Evolutionary conservation across 2,113 vertebrate species (phyloP).

Genomic region (Corapipo altera): DNA sequence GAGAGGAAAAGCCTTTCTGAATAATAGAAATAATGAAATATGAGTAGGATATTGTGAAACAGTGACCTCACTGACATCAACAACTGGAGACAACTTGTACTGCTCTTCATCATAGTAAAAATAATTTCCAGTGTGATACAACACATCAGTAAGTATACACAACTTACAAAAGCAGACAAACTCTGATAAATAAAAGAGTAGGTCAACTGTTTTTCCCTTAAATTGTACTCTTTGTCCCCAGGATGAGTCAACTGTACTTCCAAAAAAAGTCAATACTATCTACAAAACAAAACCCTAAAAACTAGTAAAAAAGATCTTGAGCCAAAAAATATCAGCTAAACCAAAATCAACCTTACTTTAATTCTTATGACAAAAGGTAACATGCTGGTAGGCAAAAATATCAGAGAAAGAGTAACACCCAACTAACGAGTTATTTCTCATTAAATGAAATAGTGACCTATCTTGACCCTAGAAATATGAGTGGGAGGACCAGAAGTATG

Average conservation of each 20-base stretch:
- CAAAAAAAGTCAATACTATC: neutral
- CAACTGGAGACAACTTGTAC: neutral
- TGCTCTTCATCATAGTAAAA: neutral
- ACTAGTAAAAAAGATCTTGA: neutral
- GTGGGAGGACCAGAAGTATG: neutral
- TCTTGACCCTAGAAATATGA: neutral
- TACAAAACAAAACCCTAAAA: neutral
- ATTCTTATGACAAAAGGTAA: neutral
- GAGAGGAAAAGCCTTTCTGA: conserved; percentile 23
- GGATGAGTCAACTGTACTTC: neutral
- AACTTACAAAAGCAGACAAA: neutral
- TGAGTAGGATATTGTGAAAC: neutral
- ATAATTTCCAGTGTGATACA: conserved; percentile 2
- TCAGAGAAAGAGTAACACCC: neutral
- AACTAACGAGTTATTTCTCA: neutral
- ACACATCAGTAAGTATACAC: neutral
- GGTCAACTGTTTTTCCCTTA: neutral
- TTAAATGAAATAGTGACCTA: neutral
- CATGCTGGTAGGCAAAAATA: neutral
- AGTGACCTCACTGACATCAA: conserved; percentile 1
- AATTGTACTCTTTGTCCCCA: neutral
- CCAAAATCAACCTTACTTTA: neutral
- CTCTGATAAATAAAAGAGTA: conserved; percentile 25
- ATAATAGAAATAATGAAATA: conserved; percentile 26
- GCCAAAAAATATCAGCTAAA: neutral